These are phyloP conservation scores for Castor canadensis DNA, from an alignment of 2,113 vertebrate genomes.

Conservation along the genomic window DNA sequence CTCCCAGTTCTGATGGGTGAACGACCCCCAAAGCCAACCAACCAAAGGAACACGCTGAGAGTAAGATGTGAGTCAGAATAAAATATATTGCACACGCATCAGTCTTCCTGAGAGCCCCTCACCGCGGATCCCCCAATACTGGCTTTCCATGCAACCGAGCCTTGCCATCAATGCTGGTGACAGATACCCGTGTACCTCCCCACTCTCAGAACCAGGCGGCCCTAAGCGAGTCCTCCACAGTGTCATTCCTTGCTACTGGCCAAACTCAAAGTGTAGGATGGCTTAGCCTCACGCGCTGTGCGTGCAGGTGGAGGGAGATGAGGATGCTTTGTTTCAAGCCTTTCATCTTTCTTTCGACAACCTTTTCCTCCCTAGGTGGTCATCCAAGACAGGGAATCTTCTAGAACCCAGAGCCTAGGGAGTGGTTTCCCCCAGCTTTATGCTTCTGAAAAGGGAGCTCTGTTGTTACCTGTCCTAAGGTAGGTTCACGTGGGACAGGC, in stretches of 20 bases:
- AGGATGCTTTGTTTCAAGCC: background rate
- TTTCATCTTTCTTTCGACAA: background rate
- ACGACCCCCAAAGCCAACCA: background rate
- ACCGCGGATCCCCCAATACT: conserved; percentile 25
- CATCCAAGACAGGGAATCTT: background rate
- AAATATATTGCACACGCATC: conserved; percentile 82
- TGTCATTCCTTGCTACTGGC: background rate
- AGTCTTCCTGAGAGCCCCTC: conserved; percentile 74
- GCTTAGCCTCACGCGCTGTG: background rate
- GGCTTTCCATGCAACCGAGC: conserved; percentile 26
- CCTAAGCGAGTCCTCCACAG: background rate
- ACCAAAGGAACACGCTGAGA: conserved; percentile 20
- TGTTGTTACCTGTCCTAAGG: background rate
- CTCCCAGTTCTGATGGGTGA: background rate
- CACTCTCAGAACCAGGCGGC: background rate
- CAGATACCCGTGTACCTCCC: rapidly evolving
- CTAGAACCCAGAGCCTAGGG: background rate
- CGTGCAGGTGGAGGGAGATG: background rate
- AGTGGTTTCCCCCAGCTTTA: background rate
- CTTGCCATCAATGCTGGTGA: background rate
- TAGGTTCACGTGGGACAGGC: background rate
- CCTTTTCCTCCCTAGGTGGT: background rate
- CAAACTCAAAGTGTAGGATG: background rate
- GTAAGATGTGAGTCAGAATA: conserved; percentile 12
- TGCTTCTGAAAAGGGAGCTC: background rate